Evolutionary conservation across 2,888 invertebrate genomes (phyloP).

Genomic region (Hyposoter dolosus): DNA sequence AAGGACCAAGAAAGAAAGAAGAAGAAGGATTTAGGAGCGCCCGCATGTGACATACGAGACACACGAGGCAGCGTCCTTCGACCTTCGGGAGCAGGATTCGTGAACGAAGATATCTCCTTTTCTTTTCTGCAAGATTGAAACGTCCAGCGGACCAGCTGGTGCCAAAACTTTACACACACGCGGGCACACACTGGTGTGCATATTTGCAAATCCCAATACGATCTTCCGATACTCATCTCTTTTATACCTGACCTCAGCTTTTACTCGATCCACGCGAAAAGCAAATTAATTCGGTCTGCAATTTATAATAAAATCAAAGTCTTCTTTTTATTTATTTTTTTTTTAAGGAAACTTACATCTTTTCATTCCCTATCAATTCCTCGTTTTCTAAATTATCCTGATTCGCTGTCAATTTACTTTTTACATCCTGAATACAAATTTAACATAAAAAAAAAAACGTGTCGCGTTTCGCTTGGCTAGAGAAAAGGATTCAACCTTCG

Average conservation of each 20-base stretch:
- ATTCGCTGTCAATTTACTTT: too few species aligned
- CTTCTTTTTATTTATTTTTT: background rate
- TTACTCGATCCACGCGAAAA: background rate
- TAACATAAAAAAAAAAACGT: too few species aligned
- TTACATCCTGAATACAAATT: too few species aligned
- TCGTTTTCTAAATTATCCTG: too few species aligned
- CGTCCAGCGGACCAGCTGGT: slow-evolving; percentile 68
- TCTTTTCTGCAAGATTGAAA: slow-evolving; percentile 65
- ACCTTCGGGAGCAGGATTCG: slow-evolving; percentile 19
- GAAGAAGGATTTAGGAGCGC: slow-evolving; percentile 57
- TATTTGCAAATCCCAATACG: background rate
- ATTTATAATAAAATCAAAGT: background rate
- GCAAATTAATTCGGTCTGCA: background rate
- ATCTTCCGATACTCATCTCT: slow-evolving; percentile 13
- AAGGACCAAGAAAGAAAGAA: slow-evolving; percentile 2
- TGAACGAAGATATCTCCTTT: slow-evolving; percentile 37
- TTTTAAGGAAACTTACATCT: too few species aligned
- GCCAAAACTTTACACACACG: slow-evolving; percentile 26
- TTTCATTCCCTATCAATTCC: too few species aligned
- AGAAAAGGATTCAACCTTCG: too few species aligned
- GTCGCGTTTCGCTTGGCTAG: too few species aligned
- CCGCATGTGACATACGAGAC: slow-evolving; percentile 80
- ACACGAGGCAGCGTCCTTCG: slow-evolving; percentile 65
- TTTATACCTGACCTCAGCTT: slow-evolving; percentile 37
- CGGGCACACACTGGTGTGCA: background rate